Evolutionary conservation across 2,888 invertebrate genomes (phyloP), one percentile per base, ranked within the genome.

Genomic region (Hirtodrosophila histrioides): DNA sequence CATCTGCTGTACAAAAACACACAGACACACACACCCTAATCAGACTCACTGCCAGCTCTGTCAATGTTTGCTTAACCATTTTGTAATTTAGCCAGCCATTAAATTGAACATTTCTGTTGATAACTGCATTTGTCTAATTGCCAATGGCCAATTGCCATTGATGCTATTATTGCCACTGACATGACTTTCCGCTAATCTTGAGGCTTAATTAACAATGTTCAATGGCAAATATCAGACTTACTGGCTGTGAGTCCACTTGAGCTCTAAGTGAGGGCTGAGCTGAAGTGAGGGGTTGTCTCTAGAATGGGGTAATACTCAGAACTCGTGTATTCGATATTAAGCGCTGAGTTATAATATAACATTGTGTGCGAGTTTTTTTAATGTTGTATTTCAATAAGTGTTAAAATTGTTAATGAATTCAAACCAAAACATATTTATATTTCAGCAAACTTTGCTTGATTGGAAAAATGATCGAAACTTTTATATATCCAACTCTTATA

Each of bases 171-270:
- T 37, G 46, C 50, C 35, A 12, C 31, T 50, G 46, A 61, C 82
- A 83, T 86, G 82, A 75, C 86, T 73, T 73, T 83, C 50, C 53
- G 41, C 53, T 71, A 71, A 69, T 68, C 51, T 53, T 9, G 39
- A 10, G 67, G 67, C 73, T 83, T 78, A 71, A 69, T 61, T 49
- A 40, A 35, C 54, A 50, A 41, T 39, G 12, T 35, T 24, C 31
- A 37, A 44, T 51, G 40, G 7, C 31, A 31, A 31, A 31, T 27
- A 37, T 27, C 27, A 54, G 23, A 31, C 50, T 61, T 61, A 33
- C 29, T 27, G 17, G n/a, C n/a, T n/a, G n/a, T n/a, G n/a, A n/a
- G n/a, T n/a, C 8, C 9, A 31, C 31, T 31, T 31, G 9, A 8
- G 31, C 4, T 27, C 27, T 27, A 2, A 17, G 17, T 27, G 4